Base-by-base conservation (phyloP, 2,888 invertebrate species). In the Noctua janthe region DNA sequence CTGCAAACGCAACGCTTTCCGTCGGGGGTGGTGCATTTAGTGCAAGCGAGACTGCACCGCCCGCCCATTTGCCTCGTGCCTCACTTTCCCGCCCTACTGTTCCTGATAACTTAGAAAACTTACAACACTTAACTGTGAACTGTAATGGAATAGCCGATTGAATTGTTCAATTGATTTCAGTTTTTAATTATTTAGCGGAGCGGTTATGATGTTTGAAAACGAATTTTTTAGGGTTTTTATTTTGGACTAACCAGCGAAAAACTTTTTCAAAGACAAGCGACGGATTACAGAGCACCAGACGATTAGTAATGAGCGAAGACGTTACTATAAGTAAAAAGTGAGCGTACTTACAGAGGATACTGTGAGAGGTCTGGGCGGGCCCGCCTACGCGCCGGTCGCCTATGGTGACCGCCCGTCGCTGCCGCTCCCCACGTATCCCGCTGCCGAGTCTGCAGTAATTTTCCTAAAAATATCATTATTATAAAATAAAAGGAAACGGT, bases 11-110 rank as follows among this genome's bases (percentile, higher is more conserved):
- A 92, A 91, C 93, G 92, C 91, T 91, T 90, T 93, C 92, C 92
- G 90, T 87, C 92, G 94, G 95, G 96, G 97, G 96, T 95, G 96
- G 96, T 96, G 96, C 96, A 96, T 93, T 92, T 90, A 94, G 96
- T 96, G 96, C 96, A 96, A 97, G 97, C 95, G 96, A 96, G 96
- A 97, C 96, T 96, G 96, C 96, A 95, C 88, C 91, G 89, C 93
- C 95, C 96, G 96, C 97, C 97, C 96, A 96, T 95, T 95, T 92
- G 94, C 95, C 94, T 94, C 93, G 94, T 96, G 95, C 95, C 95
- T 97, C 96, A 96, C 96, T 95, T 97, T 97, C 96, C 95, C 96
- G 96, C 97, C 96, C 96, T 96, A 95, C 92, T 94, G 93, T 92
- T 94, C 93, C 90, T 91, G 88, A 90, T 93, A 91, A 94, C 91